A percentile compares a stretch with the other conserved stretches of the same genome.
Evolutionary conservation across 2,113 vertebrate genomes (phyloP).

Genomic region (Ancistrus triradiatus): DNA sequence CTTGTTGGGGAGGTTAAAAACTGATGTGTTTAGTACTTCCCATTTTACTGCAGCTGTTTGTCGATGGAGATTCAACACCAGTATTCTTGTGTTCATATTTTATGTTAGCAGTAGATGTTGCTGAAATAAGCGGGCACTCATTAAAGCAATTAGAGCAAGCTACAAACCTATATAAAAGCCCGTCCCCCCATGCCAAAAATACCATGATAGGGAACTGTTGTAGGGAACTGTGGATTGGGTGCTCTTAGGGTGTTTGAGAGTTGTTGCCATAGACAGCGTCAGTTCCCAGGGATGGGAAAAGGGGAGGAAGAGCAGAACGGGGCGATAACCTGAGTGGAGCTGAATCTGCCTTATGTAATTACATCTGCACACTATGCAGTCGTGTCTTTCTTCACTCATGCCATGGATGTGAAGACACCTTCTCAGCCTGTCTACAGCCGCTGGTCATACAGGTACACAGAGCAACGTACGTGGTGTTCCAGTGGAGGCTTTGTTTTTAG

Average conservation of each 20-base stretch:
- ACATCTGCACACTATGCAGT: neutral
- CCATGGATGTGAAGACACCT: slow-evolving; percentile 63
- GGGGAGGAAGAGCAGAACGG: neutral
- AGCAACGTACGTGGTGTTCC: neutral
- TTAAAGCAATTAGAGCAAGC: too few species aligned
- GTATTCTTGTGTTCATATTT: too few species aligned
- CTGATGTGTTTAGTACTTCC: too few species aligned
- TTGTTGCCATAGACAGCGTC: slow-evolving; percentile 36
- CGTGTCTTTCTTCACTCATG: slow-evolving; percentile 19
- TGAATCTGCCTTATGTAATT: neutral
- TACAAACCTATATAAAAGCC: too few species aligned
- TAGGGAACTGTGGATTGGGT: too few species aligned
- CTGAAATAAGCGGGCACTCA: too few species aligned
- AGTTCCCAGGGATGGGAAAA: slow-evolving; percentile 6
- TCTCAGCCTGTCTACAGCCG: slow-evolving; percentile 67
- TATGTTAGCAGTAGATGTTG: too few species aligned
- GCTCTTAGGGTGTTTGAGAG: slow-evolving; percentile 30
- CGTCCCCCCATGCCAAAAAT: too few species aligned
- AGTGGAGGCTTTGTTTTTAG: neutral
- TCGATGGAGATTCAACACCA: too few species aligned
- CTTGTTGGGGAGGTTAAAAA: too few species aligned
- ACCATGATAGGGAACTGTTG: too few species aligned
- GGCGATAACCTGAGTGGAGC: slow-evolving; percentile 21
- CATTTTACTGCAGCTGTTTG: too few species aligned
- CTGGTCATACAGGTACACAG: slow-evolving; percentile 71